Evolutionary conservation across 2,797 vertebrate genomes (phyloP).

Genomic region (Sitta carolinensis): DNA sequence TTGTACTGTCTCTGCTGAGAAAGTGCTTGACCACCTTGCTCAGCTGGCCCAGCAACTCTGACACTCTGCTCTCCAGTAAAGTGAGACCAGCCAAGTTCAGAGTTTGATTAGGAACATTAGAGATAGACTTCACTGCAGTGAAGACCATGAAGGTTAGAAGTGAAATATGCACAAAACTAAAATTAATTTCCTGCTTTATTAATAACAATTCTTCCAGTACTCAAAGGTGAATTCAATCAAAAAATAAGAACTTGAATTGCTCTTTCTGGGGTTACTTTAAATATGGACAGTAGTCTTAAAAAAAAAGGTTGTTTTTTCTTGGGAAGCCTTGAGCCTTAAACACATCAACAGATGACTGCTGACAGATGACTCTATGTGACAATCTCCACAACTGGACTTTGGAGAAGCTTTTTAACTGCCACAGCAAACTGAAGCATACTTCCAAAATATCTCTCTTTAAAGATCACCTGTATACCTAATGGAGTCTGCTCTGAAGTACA

Average conservation of each 20-base stretch:
- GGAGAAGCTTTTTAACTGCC: background rate
- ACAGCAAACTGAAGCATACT: background rate
- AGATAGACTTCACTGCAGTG: background rate
- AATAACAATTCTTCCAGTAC: background rate
- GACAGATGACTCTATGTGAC: no score
- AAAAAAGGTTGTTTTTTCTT: background rate
- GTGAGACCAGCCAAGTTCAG: background rate
- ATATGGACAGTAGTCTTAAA: background rate
- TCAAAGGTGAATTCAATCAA: background rate
- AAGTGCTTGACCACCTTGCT: background rate
- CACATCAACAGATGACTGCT: background rate
- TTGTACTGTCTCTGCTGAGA: background rate
- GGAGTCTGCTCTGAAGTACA: background rate
- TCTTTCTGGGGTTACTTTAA: background rate
- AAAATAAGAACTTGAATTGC: background rate
- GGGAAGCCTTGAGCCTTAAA: background rate
- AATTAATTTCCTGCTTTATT: background rate
- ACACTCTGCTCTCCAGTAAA: no score
- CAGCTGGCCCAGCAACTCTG: background rate
- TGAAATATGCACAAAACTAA: background rate
- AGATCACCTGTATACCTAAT: background rate
- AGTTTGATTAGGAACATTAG: background rate
- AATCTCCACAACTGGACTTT: background rate
- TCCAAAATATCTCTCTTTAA: background rate
- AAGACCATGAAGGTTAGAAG: background rate